Evolutionary conservation across 2,797 vertebrate genomes (phyloP).

Genomic region (Rousettus madagascariensis): DNA sequence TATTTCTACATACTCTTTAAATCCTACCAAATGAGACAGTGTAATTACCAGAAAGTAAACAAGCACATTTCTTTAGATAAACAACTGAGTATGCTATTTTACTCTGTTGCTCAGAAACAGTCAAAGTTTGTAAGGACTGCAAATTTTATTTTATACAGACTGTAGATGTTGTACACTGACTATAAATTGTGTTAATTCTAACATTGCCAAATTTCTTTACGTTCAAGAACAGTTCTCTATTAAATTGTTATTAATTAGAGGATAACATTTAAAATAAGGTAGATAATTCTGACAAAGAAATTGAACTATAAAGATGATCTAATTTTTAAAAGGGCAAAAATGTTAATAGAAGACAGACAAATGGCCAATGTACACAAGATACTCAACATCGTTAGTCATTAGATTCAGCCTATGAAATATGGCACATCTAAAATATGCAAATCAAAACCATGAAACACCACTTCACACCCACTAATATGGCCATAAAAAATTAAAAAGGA

Average conservation of each 20-base stretch:
- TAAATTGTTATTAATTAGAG: slow-evolving; percentile 19
- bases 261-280: neutral
- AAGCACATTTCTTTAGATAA: slow-evolving; percentile 37
- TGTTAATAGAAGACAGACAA: neutral
- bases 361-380: neutral
- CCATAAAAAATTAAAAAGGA: neutral
- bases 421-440: neutral
- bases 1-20: slow-evolving; percentile 42
- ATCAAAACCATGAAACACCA: neutral
- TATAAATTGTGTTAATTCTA: neutral
- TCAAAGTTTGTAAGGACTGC: neutral
- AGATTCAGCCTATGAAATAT: neutral
- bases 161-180: neutral
- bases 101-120: slow-evolving; percentile 15
- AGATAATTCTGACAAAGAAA: slow-evolving; percentile 41
- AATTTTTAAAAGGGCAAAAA: neutral
- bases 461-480: neutral
- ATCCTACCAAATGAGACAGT: slow-evolving; percentile 24
- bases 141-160: neutral
- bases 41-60: slow-evolving; percentile 63
- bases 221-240: slow-evolving; percentile 14
- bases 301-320: neutral
- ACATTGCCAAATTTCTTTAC: neutral
- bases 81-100: neutral
- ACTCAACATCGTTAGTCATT: neutral